These are phyloP conservation scores for Hedya salicella DNA, from an alignment of 2,888 invertebrate genomes.

Conservation along the genomic window DNA sequence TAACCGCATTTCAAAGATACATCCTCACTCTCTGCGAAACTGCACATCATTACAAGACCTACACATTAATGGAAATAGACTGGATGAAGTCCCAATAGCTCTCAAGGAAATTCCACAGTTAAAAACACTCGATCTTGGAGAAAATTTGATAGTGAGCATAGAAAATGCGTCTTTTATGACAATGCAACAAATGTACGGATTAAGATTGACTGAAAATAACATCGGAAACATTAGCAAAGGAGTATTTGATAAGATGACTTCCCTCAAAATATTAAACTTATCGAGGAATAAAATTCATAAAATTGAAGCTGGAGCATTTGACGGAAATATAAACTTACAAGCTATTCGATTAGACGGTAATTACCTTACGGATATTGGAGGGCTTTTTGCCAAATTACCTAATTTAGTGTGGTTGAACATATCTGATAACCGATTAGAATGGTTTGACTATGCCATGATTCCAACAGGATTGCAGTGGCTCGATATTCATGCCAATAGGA, in stretches of 20 bases:
- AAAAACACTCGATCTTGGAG: conserved; percentile 92
- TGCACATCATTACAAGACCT: conserved; percentile 92
- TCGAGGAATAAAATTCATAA: conserved; percentile 92
- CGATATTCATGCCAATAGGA: conserved; percentile 93
- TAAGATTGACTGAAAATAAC: conserved; percentile 93
- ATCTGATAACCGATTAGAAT: conserved; percentile 92
- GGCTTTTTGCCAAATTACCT: conserved; percentile 91
- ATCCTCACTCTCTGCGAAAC: conserved; percentile 90
- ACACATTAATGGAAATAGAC: conserved; percentile 92
- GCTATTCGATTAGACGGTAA: conserved; percentile 93
- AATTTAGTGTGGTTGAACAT: conserved; percentile 94
- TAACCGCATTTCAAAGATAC: conserved; percentile 90
- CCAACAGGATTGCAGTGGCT: conserved; percentile 93
- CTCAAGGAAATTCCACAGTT: conserved; percentile 90
- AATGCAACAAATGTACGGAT: conserved; percentile 91
- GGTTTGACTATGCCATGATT: conserved; percentile 94
- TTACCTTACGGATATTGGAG: conserved; percentile 90
- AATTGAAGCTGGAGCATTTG: conserved; percentile 91
- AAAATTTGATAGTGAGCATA: conserved; percentile 92
- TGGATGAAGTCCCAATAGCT: conserved; percentile 90
- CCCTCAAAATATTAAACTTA: conserved; percentile 92
- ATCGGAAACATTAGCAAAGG: conserved; percentile 92
- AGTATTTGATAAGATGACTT: conserved; percentile 90
- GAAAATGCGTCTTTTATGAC: conserved; percentile 92
- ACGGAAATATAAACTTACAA: conserved; percentile 90